These are phyloP conservation scores for Calliphora vomitoria DNA, from an alignment of 2,888 invertebrate species.

Conservation along the genomic window DNA sequence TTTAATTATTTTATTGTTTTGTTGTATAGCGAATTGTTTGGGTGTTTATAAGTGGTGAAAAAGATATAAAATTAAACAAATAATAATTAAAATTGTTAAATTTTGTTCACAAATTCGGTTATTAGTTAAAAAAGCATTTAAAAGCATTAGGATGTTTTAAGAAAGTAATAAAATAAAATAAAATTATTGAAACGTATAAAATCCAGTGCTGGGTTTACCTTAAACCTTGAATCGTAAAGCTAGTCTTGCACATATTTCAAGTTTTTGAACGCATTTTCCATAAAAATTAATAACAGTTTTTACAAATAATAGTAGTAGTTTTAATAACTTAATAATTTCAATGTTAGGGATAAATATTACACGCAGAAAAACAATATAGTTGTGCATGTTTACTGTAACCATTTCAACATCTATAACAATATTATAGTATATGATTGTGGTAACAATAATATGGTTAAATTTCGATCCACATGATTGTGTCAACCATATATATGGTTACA, in stretches of 20 bases:
- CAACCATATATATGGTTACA: no score
- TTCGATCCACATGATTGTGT: no score
- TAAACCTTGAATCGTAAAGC: neutral
- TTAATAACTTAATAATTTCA: no score
- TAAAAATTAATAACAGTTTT: no score
- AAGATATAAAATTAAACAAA: slow-evolving; percentile 38
- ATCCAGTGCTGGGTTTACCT: slow-evolving; percentile 1
- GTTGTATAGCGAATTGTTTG: slow-evolving; percentile 1
- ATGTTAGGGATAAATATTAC: no score
- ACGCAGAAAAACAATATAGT: no score
- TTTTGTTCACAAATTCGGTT: neutral
- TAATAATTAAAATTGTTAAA: slow-evolving; percentile 5
- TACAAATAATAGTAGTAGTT: no score
- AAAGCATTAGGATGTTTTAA: neutral
- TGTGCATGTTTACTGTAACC: no score
- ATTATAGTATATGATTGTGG: no score
- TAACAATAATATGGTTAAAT: no score
- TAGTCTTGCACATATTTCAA: neutral
- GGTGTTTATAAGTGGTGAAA: slow-evolving; percentile 44
- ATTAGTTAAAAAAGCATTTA: neutral
- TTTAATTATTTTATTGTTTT: neutral
- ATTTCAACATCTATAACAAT: no score
- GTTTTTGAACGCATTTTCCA: no score
- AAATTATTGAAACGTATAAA: neutral
- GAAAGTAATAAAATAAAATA: neutral